Base-by-base conservation (phyloP, 2,888 invertebrate species). In the Hirtodrosophila confusa region DNA sequence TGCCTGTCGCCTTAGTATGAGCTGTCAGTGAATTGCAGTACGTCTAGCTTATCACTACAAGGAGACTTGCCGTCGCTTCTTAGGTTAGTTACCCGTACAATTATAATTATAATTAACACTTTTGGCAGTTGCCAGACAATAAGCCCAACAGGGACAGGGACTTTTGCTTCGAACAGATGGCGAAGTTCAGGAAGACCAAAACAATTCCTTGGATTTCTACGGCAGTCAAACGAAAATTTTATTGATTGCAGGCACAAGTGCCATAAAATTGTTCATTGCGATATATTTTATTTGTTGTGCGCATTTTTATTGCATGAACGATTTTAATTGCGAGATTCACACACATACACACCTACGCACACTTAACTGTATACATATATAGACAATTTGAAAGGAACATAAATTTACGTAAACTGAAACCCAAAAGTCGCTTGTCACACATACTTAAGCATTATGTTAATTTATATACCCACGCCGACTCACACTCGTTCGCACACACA, bases 371-470 rank as follows among this genome's bases (percentile, higher is more conserved):
- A 51, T 36, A 53, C 17, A 17, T 17, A 17, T 61, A 63, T 60
- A 69, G 69, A 88, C 80, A 86, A 71, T 75, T 88, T 74, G 67
- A 83, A 69, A 69, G 71, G 66, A 71, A 86, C 86, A 85, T 85
- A 88, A 88, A 88, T 88, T 86, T 61, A 73, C 74, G 74, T 69
- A 64, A 84, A 85, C 74, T 78, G 80, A 73, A 85, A 86, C 80
- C 74, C 84, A 80, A 84, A 86, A 85, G 85, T 86, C 88, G 75
- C 88, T 73, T 88, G 85, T 85, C 88, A 86, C 88, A 85, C 86
- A 78, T 78, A 88, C 84, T 88, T 84, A 88, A 71, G 75, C 88
- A 88, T 86, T 80, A 85, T 88, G 88, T 84, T 86, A 85, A 85
- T 85, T 88, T 85, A 85, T 85, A 73, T 83, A 65, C 61, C 44